These are phyloP conservation scores for Deroplatys truncata DNA, from an alignment of 2,888 invertebrate species.

Conservation along the genomic window DNA sequence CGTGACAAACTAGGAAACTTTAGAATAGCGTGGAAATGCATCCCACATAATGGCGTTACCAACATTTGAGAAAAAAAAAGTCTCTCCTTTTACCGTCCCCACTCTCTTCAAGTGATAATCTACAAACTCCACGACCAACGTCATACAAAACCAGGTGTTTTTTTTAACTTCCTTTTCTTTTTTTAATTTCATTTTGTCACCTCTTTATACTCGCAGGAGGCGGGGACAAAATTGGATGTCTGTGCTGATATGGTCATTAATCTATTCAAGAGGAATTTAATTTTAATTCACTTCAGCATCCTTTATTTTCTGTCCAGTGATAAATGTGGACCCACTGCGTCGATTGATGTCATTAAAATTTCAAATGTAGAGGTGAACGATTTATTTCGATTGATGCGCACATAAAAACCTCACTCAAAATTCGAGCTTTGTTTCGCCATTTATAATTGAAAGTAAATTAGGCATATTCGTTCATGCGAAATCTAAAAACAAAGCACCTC, in stretches of 20 bases:
- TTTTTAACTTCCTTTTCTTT: not conserved
- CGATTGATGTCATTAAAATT: no score
- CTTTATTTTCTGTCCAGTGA: no score
- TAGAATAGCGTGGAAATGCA: not conserved
- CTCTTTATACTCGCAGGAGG: not conserved
- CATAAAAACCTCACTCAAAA: no score
- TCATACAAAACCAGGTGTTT: not conserved
- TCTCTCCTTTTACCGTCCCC: no score
- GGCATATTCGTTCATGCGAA: no score
- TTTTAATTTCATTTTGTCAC: not conserved
- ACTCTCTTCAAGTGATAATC: not conserved
- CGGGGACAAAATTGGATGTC: not conserved
- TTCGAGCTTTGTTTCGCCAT: no score
- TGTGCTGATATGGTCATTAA: not conserved
- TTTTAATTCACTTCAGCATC: not conserved
- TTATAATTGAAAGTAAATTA: no score
- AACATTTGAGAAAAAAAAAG: not conserved
- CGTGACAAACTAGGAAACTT: not conserved
- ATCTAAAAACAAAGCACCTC: no score
- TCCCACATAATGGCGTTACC: not conserved
- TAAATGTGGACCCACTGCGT: no score
- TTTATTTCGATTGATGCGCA: no score
- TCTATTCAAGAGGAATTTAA: not conserved
- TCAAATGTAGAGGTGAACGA: no score
- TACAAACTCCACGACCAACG: not conserved